Evolutionary conservation across 2,797 vertebrate species (phyloP).

Genomic region (Tenualosa ilisha): DNA sequence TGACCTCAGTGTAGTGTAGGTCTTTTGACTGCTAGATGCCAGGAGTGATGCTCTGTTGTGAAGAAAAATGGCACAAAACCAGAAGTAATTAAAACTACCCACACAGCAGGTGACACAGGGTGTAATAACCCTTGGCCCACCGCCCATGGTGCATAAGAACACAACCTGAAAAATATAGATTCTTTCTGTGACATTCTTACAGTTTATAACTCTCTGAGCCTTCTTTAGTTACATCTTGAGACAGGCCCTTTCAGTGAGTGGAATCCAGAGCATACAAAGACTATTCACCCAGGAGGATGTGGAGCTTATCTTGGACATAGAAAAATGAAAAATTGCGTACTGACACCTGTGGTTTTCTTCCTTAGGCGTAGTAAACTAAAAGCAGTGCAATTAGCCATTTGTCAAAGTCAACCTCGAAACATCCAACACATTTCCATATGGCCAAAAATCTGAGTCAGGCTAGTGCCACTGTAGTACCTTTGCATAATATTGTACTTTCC

Average conservation of each 20-base stretch:
- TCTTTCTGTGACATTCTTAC: not conserved
- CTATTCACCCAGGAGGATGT: not conserved
- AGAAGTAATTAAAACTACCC: not conserved
- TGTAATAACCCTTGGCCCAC: not conserved
- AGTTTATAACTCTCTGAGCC: no score
- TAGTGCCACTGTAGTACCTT: no score
- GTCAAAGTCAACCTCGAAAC: slow-evolving; percentile 8
- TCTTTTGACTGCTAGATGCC: not conserved
- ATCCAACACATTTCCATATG: not conserved
- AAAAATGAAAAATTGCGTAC: not conserved
- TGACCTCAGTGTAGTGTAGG: not conserved
- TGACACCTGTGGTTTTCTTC: not conserved
- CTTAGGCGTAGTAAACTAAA: not conserved
- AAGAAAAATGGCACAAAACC: not conserved
- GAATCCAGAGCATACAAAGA: not conserved
- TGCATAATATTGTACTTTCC: no score
- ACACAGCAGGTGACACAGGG: not conserved
- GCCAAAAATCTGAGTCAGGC: not conserved
- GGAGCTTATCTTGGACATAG: not conserved
- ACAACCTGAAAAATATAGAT: not conserved
- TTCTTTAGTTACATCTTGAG: not conserved
- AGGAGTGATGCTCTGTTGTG: not conserved
- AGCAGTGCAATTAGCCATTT: not conserved
- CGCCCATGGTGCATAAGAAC: not conserved
- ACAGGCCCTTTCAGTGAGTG: not conserved